Percentiles rank a stretch among this genome's conserved stretches.
Conservation (phyloP, 2,113 vertebrate genomes). For the Lipophrys pholis region DNA sequence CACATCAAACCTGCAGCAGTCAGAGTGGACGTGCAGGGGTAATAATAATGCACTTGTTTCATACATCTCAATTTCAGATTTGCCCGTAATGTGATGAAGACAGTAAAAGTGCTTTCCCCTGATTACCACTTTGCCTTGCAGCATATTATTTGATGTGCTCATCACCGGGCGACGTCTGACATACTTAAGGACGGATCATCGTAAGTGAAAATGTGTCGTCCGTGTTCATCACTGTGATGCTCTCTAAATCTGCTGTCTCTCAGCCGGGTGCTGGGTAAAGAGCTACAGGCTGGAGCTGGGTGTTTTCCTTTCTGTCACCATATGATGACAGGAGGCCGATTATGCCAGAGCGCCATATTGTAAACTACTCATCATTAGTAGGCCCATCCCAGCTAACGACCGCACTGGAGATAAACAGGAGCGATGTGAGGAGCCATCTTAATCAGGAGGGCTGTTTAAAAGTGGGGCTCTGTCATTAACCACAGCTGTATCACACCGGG, state of each 20-base stretch:
- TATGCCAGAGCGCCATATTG: constrained; percentile 76
- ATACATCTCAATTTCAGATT: constrained; percentile 48
- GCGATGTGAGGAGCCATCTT: constrained; percentile 66
- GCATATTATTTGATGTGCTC: constrained; percentile 51
- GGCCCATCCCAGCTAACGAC: constrained; percentile 74
- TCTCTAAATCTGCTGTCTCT: constrained; percentile 54
- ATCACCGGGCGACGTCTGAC: constrained; percentile 32
- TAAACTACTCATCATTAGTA: constrained; percentile 80
- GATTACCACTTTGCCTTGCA: constrained; percentile 52
- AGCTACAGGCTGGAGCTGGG: constrained; percentile 64
- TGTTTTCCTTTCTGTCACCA: constrained; percentile 56
- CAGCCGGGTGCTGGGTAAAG: constrained; percentile 44
- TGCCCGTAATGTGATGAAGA: constrained; percentile 45
- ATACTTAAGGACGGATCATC: constrained; percentile 43
- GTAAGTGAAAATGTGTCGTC: constrained; percentile 31
- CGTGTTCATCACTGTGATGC: constrained; percentile 48
- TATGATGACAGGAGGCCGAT: constrained; percentile 70
- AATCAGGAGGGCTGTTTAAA: constrained; percentile 73
- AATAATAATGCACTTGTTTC: constrained; percentile 44
- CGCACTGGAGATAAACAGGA: constrained; percentile 71
- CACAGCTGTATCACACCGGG: constrained; percentile 76
- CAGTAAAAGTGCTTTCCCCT: constrained; percentile 45
- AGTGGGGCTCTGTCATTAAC: constrained; percentile 71
- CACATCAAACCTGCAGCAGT: constrained; percentile 40
- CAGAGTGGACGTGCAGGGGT: constrained; percentile 20